These are phyloP conservation scores for Neotoma lepida DNA, from an alignment of 2,113 vertebrate genomes.

Conservation along the genomic window DNA sequence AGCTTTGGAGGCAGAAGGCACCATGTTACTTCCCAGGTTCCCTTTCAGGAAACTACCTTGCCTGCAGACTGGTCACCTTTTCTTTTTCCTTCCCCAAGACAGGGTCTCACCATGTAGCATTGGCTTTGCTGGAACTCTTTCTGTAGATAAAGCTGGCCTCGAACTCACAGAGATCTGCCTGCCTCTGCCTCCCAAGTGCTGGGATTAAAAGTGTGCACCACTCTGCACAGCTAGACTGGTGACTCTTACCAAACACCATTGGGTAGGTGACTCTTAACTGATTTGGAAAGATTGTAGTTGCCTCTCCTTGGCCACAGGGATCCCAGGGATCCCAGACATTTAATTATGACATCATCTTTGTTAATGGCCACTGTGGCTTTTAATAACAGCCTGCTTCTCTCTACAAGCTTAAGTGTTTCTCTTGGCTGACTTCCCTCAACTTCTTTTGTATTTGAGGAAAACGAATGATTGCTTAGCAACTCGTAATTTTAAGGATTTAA, in stretches of 20 bases:
- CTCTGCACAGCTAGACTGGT: neutral
- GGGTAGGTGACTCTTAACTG: conserved; percentile 52
- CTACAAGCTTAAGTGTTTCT: conserved; percentile 63
- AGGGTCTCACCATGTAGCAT: neutral
- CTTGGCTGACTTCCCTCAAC: conserved; percentile 67
- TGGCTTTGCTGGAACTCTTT: neutral
- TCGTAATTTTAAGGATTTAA: conserved; percentile 52
- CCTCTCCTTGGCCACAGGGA: conserved; percentile 32
- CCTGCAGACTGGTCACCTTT: conserved; percentile 9
- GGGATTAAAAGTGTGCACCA: neutral
- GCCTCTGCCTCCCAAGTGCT: neutral
- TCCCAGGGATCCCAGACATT: conserved; percentile 59
- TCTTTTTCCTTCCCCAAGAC: neutral
- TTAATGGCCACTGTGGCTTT: conserved; percentile 69
- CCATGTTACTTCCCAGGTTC: neutral
- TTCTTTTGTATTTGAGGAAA: conserved; percentile 66
- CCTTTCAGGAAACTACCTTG: neutral
- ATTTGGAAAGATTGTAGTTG: conserved; percentile 14
- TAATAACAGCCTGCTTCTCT: conserved; percentile 69
- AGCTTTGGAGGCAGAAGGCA: neutral
- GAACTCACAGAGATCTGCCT: neutral
- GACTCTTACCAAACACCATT: conserved; percentile 38
- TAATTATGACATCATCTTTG: conserved; percentile 71
- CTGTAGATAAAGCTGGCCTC: neutral
- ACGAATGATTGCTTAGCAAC: conserved; percentile 58